A percentile compares a stretch with the other conserved stretches of the same genome.
Conservation (phyloP, 2,113 vertebrate genomes). For the Oncorhynchus tshawytscha region DNA sequence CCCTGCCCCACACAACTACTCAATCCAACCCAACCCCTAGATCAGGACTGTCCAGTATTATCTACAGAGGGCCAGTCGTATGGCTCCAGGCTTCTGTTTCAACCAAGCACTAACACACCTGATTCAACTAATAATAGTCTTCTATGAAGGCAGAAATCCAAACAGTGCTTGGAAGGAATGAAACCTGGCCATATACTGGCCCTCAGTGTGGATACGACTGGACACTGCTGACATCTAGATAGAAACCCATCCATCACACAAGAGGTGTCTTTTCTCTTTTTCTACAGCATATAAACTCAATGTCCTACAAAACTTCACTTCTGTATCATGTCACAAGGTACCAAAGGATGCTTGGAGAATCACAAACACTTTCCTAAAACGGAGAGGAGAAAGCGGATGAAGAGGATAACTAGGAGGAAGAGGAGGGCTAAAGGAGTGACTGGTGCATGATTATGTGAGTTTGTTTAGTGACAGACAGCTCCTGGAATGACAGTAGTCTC, state of each 20-base stretch:
- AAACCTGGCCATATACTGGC: no score
- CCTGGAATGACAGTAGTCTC: slow-evolving; percentile 27
- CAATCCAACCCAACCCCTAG: slow-evolving; percentile 54
- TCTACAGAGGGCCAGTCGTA: no score
- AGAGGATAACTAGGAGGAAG: not conserved
- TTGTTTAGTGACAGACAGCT: slow-evolving; percentile 7
- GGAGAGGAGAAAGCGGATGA: slow-evolving; percentile 39
- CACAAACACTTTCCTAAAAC: slow-evolving; percentile 65
- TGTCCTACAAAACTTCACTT: slow-evolving; percentile 74
- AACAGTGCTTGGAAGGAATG: no score
- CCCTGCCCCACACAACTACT: slow-evolving; percentile 19
- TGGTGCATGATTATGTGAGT: not conserved
- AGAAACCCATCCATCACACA: slow-evolving; percentile 50
- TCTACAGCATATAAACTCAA: slow-evolving; percentile 67
- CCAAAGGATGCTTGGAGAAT: slow-evolving; percentile 67
- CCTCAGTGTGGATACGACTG: no score
- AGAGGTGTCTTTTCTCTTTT: slow-evolving; percentile 34
- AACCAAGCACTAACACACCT: no score
- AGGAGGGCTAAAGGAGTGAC: not conserved
- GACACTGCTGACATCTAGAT: slow-evolving; percentile 24
- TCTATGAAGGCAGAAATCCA: no score
- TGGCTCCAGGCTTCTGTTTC: no score
- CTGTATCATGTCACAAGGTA: slow-evolving; percentile 78
- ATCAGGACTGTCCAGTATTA: slow-evolving; percentile 11
- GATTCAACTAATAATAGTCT: no score